Conservation (phyloP, 2,888 invertebrate genomes). For the Tinea pellionella region DNA sequence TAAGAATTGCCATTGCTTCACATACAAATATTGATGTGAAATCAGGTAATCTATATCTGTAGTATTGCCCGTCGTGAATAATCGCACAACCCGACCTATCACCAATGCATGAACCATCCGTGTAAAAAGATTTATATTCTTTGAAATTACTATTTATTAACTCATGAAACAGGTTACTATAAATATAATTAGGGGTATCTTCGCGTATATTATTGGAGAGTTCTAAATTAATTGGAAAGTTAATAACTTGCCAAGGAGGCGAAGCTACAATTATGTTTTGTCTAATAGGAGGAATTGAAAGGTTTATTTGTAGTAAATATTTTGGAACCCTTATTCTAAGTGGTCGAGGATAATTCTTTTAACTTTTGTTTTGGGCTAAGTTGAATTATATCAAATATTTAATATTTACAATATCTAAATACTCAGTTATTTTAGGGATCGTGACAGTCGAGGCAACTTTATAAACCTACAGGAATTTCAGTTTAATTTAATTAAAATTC, state of each 20-base stretch:
- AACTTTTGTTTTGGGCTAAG: too few relatives aligned
- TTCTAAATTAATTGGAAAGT: background rate
- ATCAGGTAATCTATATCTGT: constrained; percentile 8
- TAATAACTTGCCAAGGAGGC: background rate
- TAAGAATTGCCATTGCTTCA: constrained; percentile 10
- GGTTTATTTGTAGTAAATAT: background rate
- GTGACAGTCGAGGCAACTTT: too few relatives aligned
- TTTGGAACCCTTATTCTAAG: background rate
- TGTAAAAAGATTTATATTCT: constrained; percentile 5
- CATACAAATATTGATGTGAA: constrained; percentile 9
- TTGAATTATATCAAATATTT: too few relatives aligned
- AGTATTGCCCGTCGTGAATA: background rate
- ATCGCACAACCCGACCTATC: constrained; percentile 6
- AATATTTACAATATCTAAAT: too few relatives aligned
- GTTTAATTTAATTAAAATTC: too few relatives aligned
- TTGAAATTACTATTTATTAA: background rate
- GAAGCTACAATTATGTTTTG: background rate
- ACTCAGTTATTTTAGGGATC: too few relatives aligned
- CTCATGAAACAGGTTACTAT: constrained; percentile 5
- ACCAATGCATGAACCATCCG: constrained; percentile 5
- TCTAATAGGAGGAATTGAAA: constrained; percentile 3
- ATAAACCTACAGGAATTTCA: too few relatives aligned
- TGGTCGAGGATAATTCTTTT: background rate
- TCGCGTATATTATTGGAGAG: too few relatives aligned
- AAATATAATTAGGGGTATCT: too few relatives aligned